Percentiles rank a stretch among this genome's conserved stretches.
Conservation (phyloP, 2,113 vertebrate genomes). For the Dendropsophus ebraccatus region DNA sequence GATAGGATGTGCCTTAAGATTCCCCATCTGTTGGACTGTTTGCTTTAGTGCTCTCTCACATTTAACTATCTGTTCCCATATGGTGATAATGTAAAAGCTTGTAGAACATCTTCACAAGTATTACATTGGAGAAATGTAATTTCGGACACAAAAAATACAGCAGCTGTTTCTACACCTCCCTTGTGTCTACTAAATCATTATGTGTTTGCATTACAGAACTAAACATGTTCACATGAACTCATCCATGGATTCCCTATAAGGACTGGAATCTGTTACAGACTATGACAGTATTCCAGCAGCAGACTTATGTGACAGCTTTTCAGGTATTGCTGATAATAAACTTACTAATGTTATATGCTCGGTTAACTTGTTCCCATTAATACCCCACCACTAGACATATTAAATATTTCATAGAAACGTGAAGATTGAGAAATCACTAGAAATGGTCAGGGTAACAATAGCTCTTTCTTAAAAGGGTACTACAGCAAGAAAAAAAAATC, state of each 20-base stretch:
- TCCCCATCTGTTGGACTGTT: slow-evolving; percentile 23
- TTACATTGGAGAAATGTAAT: slow-evolving; percentile 29
- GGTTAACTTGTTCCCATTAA: too few species aligned
- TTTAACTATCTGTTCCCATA: slow-evolving; percentile 40
- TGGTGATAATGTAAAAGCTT: slow-evolving; percentile 37
- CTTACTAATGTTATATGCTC: too few species aligned
- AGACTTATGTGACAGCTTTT: neutral
- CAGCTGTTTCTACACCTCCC: slow-evolving; percentile 43
- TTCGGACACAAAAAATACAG: neutral
- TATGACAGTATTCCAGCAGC: slow-evolving; percentile 44
- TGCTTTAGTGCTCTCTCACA: neutral
- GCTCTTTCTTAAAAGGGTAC: too few species aligned
- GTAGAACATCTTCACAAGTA: slow-evolving; percentile 39
- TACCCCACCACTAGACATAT: too few species aligned
- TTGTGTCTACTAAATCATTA: slow-evolving; percentile 45
- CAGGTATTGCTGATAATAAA: neutral
- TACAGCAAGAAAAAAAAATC: too few species aligned
- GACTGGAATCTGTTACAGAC: slow-evolving; percentile 52
- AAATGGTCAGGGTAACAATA: too few species aligned
- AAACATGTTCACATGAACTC: slow-evolving; percentile 41
- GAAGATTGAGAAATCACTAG: too few species aligned
- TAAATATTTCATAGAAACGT: too few species aligned
- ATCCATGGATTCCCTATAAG: slow-evolving; percentile 8
- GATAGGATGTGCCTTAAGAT: slow-evolving; percentile 8
- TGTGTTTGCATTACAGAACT: slow-evolving; percentile 24